Evolutionary conservation across 2,797 vertebrate genomes (phyloP).

Genomic region (Sebastes trivittatus): DNA sequence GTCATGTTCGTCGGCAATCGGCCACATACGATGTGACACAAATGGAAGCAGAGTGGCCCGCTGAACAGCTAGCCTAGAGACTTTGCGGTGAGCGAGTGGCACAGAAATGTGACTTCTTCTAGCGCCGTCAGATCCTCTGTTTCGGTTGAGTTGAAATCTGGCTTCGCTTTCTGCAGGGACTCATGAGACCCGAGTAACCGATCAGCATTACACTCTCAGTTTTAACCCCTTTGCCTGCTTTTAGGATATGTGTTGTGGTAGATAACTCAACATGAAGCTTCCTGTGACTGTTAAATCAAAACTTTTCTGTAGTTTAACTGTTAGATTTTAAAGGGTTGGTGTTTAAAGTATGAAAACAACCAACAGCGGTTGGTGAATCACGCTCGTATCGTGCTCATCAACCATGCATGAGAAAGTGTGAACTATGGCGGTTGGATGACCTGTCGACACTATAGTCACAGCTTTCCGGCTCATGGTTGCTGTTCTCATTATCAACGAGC

Average conservation of each 20-base stretch:
- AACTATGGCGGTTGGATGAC: slow-evolving; percentile 51
- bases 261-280: not conserved
- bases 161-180: slow-evolving; percentile 35
- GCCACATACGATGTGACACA: slow-evolving; percentile 48
- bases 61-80: slow-evolving; percentile 25
- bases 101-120: slow-evolving; percentile 18
- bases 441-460: slow-evolving; percentile 68
- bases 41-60: slow-evolving; percentile 32
- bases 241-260: not conserved
- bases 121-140: slow-evolving; percentile 1
- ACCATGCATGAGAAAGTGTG: slow-evolving; percentile 43
- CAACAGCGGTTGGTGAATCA: not conserved
- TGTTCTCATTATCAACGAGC: slow-evolving; percentile 70
- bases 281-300: not conserved
- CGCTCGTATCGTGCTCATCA: slow-evolving; percentile 1
- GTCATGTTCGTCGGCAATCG: slow-evolving; percentile 16
- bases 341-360: not conserved
- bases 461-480: slow-evolving; percentile 55
- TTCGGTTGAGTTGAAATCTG: slow-evolving; percentile 28
- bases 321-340: not conserved
- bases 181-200: not conserved
- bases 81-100: not conserved
- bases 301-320: not conserved
- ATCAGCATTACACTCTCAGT: not conserved
- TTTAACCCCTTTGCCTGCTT: not conserved